Evolutionary conservation across 92 coral and sea anemone genomes (phyloP), one percentile per base, ranked within the genome.

Genomic region (Bergia sp.): DNA sequence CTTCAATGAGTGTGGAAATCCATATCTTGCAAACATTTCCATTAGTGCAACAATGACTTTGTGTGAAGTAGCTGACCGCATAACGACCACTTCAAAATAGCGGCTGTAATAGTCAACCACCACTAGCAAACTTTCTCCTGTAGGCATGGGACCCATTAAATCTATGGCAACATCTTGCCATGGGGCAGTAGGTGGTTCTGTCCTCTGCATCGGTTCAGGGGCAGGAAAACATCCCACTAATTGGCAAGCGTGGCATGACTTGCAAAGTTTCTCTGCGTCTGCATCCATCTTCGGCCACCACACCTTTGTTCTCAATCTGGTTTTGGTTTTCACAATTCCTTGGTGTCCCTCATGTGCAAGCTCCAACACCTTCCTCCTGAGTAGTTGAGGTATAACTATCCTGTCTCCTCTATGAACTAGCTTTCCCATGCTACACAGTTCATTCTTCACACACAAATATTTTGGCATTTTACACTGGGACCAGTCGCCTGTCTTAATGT

Each of bases 201-300:
- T 82, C 29, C 89, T 0, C 67, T 36, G 74, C 87, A 84, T 78
- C 12, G 94, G 94, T 66, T 92, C 92, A 4, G 94, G 92, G 7
- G 57, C 74, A 81, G 37, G 71, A 16, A 86, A 65, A 49, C 80
- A 84, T 0, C 89, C 90, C 9, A 89, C 94, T 15, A 85, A 79
- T 75, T 92, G 94, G 88, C 94, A 89, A 50, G 92, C 94, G 75
- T 72, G 88, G 79, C 93, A 91, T 1, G 91, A 75, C 88, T 83
- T 88, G 83, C 93, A 91, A 55, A 82, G 57, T 79, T 39, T 79
- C 79, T 92, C 92, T 57, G 90, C 87, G 36, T 89, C 94, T 38
- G 86, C 67, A 39, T 90, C 87, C 36, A 89, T 85, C n/a, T n/a
- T n/a, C n/a, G n/a, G n/a, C n/a, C n/a, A n/a, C n/a, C n/a, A n/a